Evolutionary conservation across 1,140 invertebrate species (phyloP).

Genomic region (Drosophila melanogaster): DNA sequence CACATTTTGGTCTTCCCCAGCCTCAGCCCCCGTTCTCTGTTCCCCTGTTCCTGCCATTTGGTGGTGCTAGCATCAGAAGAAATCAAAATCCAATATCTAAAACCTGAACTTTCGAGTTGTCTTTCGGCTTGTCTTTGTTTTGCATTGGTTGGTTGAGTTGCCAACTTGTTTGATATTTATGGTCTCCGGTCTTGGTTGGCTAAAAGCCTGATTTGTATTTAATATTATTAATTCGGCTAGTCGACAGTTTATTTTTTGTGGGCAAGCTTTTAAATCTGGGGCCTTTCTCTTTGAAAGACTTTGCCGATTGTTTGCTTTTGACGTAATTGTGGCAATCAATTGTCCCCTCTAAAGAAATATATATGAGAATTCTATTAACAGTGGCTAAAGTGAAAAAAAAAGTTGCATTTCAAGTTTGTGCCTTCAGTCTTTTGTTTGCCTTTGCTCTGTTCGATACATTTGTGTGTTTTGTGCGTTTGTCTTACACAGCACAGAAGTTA

Average conservation of each 20-base stretch:
- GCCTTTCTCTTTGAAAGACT: constrained; percentile 70
- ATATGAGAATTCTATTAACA: constrained; percentile 19
- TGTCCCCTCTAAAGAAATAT: constrained; percentile 47
- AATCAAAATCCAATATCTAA: constrained; percentile 27
- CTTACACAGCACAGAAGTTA: constrained; percentile 47
- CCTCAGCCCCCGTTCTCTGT: constrained; percentile 10
- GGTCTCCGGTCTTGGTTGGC: constrained; percentile 66
- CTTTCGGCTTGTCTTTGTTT: constrained; percentile 46
- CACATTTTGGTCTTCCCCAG: constrained; percentile 39
- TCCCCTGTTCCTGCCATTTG: constrained; percentile 10
- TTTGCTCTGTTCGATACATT: constrained; percentile 9
- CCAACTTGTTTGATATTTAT: constrained; percentile 79
- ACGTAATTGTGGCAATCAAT: constrained; percentile 75
- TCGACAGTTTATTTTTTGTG: constrained; percentile 39
- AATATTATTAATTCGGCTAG: constrained; percentile 67
- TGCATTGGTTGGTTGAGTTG: constrained; percentile 28
- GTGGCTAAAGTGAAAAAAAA: constrained; percentile 28
- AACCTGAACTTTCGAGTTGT: constrained; percentile 76
- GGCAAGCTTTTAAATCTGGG: constrained; percentile 32
- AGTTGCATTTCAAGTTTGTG: constrained; percentile 61
- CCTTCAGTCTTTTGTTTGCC: constrained; percentile 63
- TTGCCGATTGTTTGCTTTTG: constrained; percentile 45
- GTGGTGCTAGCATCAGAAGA: constrained; percentile 35
- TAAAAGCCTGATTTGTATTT: constrained; percentile 65
- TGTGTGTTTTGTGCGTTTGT: constrained; percentile 30